These are phyloP conservation scores for Hyposoter dolosus DNA, from an alignment of 2,888 invertebrate genomes.

Conservation along the genomic window DNA sequence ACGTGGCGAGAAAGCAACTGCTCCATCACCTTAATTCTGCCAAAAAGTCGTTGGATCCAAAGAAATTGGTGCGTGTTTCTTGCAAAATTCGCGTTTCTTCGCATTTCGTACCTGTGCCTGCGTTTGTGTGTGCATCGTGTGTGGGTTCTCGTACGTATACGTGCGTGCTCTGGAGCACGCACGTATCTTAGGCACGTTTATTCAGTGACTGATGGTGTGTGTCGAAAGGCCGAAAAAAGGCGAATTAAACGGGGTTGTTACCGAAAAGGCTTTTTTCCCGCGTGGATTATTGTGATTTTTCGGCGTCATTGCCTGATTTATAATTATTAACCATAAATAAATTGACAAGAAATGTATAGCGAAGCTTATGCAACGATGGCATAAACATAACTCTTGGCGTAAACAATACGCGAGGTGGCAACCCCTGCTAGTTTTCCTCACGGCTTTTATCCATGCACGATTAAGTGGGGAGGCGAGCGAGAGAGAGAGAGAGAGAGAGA, in stretches of 20 bases:
- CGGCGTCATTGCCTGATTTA: neutral
- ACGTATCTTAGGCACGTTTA: slow-evolving; percentile 35
- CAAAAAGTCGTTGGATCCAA: slow-evolving; percentile 21
- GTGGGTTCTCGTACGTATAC: neutral
- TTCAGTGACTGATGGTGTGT: slow-evolving; percentile 22
- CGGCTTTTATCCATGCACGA: slow-evolving; percentile 36
- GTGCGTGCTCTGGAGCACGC: slow-evolving; percentile 24
- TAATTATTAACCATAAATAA: slow-evolving; percentile 16
- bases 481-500: neutral
- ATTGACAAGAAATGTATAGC: slow-evolving; percentile 26
- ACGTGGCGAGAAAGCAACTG: no score
- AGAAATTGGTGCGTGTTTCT: slow-evolving; percentile 6
- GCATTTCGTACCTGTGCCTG: slow-evolving; percentile 5
- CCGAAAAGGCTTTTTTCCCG: slow-evolving; percentile 15
- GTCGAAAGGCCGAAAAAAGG: slow-evolving; percentile 17
- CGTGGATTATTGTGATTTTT: slow-evolving; percentile 12
- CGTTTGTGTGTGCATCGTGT: slow-evolving; percentile 1
- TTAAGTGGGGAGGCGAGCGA: neutral
- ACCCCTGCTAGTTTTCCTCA: slow-evolving; percentile 43
- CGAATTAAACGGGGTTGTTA: slow-evolving; percentile 3
- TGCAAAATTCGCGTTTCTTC: slow-evolving; percentile 23
- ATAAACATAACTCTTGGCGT: slow-evolving; percentile 63
- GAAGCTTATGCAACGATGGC: slow-evolving; percentile 65
- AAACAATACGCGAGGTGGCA: slow-evolving; percentile 65
- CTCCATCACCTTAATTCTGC: no score